phyloP scores from a whole-genome alignment of 64 coral and sea anemone genomes.

The Cladopsammia gracilis region DNA sequence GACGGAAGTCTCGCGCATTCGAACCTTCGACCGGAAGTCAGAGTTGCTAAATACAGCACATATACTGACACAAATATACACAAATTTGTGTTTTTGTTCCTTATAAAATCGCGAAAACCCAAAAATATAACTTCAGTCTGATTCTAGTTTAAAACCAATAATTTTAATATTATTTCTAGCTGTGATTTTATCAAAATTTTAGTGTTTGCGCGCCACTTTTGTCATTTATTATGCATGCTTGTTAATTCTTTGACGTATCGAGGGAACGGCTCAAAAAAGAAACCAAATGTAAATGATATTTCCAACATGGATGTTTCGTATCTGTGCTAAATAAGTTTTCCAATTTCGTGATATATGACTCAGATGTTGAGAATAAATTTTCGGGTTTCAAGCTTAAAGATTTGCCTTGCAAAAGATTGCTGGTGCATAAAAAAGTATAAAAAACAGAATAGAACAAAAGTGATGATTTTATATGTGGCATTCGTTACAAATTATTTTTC shows the following conservation, averaged over 20 bases:
- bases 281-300: not conserved
- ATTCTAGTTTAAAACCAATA: not conserved
- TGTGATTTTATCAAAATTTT: not conserved
- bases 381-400: too few relatives aligned
- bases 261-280: not conserved
- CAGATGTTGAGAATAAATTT: too few relatives aligned
- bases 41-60: not conserved
- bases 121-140: not conserved
- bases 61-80: not conserved
- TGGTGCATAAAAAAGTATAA: too few relatives aligned
- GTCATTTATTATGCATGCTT: constrained; percentile 31
- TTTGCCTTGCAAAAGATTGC: too few relatives aligned
- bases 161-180: too few relatives aligned
- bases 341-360: not conserved
- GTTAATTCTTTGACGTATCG: constrained; percentile 40
- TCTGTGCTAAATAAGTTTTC: not conserved
- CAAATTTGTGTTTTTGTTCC: not conserved
- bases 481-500: not conserved
- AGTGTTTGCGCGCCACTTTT: not conserved
- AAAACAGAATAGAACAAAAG: not conserved
- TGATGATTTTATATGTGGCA: not conserved
- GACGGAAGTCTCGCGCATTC: constrained; percentile 42
- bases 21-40: constrained; percentile 31
- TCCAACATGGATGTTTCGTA: not conserved
- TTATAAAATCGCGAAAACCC: not conserved